Evolutionary conservation across 37 sponge, comb jelly and placozoan species (phyloP).

Genomic region (Agelas oroides): DNA sequence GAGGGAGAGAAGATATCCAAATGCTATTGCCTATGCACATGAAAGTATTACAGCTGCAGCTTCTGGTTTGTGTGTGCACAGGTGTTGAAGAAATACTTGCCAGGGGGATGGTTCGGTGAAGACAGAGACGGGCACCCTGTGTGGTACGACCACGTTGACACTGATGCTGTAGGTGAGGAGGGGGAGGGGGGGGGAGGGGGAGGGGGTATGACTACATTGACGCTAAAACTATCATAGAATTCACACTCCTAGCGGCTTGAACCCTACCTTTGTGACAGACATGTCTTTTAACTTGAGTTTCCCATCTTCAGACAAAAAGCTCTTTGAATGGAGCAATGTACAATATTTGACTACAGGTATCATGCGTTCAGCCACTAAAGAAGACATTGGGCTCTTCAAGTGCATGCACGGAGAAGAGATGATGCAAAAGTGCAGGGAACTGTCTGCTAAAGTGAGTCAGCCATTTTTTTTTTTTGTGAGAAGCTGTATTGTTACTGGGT

Average conservation of each 20-base stretch:
- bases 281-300: no score
- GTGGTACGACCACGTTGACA: conserved; percentile 59
- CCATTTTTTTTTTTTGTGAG: no score
- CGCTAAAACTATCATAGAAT: no score
- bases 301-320: background rate
- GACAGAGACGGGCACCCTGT: conserved; percentile 82
- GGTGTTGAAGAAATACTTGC: conserved; percentile 62
- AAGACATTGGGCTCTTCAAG: background rate
- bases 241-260: no score
- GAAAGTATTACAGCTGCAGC: no score
- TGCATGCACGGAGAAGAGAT: conserved; percentile 12
- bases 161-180: conserved; percentile 61
- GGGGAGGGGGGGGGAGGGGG: no score
- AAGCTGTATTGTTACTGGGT: no score
- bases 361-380: conserved; percentile 16
- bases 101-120: conserved; percentile 72
- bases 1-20: no score
- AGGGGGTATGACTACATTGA: background rate
- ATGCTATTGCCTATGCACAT: no score
- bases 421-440: background rate
- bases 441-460: conserved; percentile 29
- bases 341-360: conserved; percentile 29
- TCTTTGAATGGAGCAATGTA: no score
- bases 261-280: no score
- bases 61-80: background rate